Conservation (phyloP, 2,797 vertebrate species). For the Aeoliscus strigatus region DNA sequence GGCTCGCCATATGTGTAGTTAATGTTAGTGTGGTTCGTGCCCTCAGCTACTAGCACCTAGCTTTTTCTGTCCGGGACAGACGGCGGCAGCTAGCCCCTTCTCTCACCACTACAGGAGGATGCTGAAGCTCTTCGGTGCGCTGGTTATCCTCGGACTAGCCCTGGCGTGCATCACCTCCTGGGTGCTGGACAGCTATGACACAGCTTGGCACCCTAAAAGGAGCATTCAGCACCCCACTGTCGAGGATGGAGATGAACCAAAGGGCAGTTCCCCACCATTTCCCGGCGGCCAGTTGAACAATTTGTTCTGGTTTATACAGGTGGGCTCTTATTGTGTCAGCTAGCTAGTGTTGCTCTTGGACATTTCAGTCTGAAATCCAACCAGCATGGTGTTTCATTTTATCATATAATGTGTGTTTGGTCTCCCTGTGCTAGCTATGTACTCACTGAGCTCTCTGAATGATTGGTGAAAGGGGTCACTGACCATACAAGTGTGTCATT, state of each 20-base stretch:
- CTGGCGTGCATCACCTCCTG: conserved; percentile 76
- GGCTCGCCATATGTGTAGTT: conserved; percentile 28
- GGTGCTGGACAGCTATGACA: conserved; percentile 78
- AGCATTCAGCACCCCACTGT: conserved; percentile 49
- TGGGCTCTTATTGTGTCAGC: conserved; percentile 46
- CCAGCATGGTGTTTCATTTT: neutral
- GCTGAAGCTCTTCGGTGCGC: conserved; percentile 72
- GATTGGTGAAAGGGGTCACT: conserved; percentile 53
- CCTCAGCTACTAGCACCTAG: conserved; percentile 38
- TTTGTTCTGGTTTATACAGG: conserved; percentile 93
- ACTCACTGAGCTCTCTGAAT: conserved; percentile 34
- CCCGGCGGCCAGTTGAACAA: conserved; percentile 72
- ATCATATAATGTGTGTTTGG: neutral
- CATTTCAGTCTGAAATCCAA: neutral
- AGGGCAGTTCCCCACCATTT: conserved; percentile 57
- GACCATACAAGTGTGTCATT: conserved; percentile 42
- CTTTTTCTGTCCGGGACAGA: conserved; percentile 48
- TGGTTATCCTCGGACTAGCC: conserved; percentile 73
- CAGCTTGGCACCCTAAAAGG: conserved; percentile 71
- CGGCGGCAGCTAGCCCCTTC: conserved; percentile 54
- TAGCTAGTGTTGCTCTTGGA: neutral
- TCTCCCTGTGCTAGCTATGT: neutral
- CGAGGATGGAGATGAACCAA: conserved; percentile 25
- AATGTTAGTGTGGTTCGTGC: conserved; percentile 42
- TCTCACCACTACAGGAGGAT: conserved; percentile 69